Conservation (phyloP, 2,888 invertebrate genomes). For the Melanchra persicariae region DNA sequence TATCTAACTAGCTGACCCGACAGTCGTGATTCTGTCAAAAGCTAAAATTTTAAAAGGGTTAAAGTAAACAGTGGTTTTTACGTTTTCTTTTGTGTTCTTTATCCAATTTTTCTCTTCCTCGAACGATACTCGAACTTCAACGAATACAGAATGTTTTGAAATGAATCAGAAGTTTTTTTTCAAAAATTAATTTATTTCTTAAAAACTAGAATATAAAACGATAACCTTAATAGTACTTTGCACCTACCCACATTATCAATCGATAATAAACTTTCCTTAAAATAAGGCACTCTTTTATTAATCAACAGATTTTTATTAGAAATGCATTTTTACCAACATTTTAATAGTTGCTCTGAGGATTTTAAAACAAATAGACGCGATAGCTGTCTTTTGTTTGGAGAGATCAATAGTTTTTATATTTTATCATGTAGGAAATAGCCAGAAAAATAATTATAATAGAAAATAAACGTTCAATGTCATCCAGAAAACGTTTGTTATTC, state of each 20-base stretch:
- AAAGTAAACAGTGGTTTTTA: too few species aligned
- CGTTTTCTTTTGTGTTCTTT: too few species aligned
- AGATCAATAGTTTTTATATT: conserved; percentile 13
- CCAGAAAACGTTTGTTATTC: conserved; percentile 6
- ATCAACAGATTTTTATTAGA: not conserved
- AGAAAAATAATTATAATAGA: not conserved
- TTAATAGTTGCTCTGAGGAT: not conserved
- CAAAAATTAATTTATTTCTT: conserved; percentile 47
- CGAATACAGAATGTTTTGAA: conserved; percentile 4
- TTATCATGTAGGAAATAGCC: not conserved
- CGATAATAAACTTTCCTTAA: conserved; percentile 26
- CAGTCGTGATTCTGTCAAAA: too few species aligned
- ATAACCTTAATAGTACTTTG: conserved; percentile 53
- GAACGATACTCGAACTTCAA: too few species aligned
- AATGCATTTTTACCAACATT: not conserved
- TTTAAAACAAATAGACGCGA: not conserved
- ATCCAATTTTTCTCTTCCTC: too few species aligned
- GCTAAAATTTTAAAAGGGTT: too few species aligned
- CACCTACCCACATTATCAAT: conserved; percentile 42
- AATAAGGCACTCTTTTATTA: not conserved
- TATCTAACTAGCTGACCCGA: too few species aligned
- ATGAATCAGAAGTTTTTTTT: conserved; percentile 3
- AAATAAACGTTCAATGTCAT: too few species aligned
- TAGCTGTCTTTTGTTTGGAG: conserved; percentile 7
- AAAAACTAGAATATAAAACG: conserved; percentile 34